These are phyloP conservation scores for Pachyuromys duprasi DNA, from an alignment of 2,797 vertebrate genomes.

Conservation along the genomic window DNA sequence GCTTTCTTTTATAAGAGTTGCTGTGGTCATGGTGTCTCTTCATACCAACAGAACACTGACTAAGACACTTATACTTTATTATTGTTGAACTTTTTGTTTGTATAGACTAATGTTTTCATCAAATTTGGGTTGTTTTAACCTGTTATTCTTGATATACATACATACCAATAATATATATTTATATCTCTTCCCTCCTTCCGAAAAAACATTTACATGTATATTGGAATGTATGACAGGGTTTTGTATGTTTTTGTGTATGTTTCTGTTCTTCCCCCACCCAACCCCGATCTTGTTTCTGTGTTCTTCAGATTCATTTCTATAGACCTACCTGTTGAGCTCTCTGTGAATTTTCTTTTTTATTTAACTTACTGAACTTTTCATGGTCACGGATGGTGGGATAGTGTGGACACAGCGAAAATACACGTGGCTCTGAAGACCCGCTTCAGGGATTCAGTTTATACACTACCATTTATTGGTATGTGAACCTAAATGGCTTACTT, in stretches of 20 bases:
- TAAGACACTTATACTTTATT: neutral
- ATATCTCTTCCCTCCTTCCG: neutral
- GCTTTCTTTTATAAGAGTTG: neutral
- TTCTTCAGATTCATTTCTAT: slow-evolving; percentile 30
- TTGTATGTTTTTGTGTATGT: neutral
- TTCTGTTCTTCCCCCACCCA: neutral
- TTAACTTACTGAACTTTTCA: slow-evolving; percentile 31
- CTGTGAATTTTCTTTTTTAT: slow-evolving; percentile 43
- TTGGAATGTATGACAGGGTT: neutral
- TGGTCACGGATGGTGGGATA: neutral
- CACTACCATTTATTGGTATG: neutral
- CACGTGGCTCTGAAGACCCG: neutral
- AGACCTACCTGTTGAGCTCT: neutral
- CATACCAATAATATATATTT: neutral
- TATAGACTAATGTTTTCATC: neutral
- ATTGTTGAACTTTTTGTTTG: slow-evolving; percentile 27
- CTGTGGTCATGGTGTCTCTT: neutral
- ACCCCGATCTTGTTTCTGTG: neutral
- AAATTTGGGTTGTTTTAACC: slow-evolving; percentile 4
- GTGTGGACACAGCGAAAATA: neutral
- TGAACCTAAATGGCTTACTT: neutral
- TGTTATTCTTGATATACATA: neutral
- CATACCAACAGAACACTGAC: neutral
- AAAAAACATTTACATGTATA: neutral
- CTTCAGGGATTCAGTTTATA: slow-evolving; percentile 13